phyloP scores from a whole-genome alignment of 2,113 vertebrate species.

The Sinocyclocheilus rhinocerous region DNA sequence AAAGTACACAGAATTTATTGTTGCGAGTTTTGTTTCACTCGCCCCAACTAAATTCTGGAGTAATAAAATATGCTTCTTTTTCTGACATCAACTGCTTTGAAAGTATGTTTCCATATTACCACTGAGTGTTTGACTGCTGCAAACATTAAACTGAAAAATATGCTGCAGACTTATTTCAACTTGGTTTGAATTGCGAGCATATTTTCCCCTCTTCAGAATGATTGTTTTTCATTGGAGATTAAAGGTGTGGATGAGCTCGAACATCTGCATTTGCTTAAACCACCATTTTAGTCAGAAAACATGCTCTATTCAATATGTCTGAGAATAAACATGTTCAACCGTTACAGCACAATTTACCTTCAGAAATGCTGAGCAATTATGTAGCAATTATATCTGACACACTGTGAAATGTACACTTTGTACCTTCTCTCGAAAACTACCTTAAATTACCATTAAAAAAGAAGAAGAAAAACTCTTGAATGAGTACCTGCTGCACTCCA shows the following conservation, averaged over 20 bases:
- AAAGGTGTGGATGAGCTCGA: background rate
- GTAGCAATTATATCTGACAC: background rate
- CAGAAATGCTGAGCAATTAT: background rate
- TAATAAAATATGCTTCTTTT: background rate
- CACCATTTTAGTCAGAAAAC: background rate
- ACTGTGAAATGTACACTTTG: background rate
- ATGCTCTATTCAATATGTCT: background rate
- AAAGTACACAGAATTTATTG: too few relatives aligned
- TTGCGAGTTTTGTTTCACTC: background rate
- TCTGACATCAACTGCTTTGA: background rate
- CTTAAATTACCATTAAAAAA: too few relatives aligned
- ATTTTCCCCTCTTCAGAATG: background rate
- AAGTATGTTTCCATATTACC: background rate
- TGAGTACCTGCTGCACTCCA: slow-evolving; percentile 85
- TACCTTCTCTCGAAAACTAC: background rate
- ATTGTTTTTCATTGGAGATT: background rate
- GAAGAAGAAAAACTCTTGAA: background rate
- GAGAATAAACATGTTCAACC: background rate
- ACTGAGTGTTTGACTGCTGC: background rate
- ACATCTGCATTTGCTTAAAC: slow-evolving; percentile 14
- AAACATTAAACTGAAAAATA: slow-evolving; percentile 11
- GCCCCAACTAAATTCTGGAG: background rate
- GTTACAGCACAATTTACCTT: background rate
- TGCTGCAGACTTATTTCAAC: background rate
- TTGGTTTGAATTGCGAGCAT: background rate